phyloP scores from a whole-genome alignment of 2,888 invertebrate genomes.

The Metallyticus violacea region DNA sequence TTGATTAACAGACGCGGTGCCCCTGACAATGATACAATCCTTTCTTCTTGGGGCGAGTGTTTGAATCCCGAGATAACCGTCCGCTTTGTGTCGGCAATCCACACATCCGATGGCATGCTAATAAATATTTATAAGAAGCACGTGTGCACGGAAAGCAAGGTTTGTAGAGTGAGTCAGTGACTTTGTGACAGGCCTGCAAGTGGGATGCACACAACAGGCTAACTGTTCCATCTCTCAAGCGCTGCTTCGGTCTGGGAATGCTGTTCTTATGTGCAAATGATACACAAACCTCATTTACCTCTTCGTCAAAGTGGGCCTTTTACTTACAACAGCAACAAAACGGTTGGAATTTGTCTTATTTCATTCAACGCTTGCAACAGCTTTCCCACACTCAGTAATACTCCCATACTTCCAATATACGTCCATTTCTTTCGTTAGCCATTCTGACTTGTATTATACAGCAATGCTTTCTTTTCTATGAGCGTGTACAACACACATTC shows the following conservation, averaged over 20 bases:
- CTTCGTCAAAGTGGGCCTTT: not conserved
- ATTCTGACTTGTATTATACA: too few species aligned
- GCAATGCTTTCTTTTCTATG: too few species aligned
- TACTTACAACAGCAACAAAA: too few species aligned
- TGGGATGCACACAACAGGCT: not conserved
- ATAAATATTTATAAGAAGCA: not conserved
- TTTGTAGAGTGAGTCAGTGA: not conserved
- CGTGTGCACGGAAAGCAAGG: not conserved
- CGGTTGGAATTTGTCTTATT: too few species aligned
- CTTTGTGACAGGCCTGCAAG: too few species aligned
- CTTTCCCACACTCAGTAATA: too few species aligned
- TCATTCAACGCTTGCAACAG: too few species aligned
- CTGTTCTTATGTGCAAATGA: not conserved
- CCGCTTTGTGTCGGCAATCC: not conserved
- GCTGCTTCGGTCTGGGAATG: too few species aligned
- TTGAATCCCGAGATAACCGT: not conserved
- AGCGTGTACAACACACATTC: too few species aligned
- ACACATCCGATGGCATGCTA: not conserved
- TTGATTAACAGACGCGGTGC: not conserved
- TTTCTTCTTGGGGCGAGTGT: not conserved
- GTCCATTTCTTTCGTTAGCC: too few species aligned
- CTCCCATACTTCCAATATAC: too few species aligned
- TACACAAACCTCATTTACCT: not conserved
- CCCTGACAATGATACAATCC: not conserved
- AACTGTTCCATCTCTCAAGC: not conserved